These are phyloP conservation scores for Acrossocheilus wenchowensis DNA, from an alignment of 2,797 vertebrate species.

Conservation along the genomic window DNA sequence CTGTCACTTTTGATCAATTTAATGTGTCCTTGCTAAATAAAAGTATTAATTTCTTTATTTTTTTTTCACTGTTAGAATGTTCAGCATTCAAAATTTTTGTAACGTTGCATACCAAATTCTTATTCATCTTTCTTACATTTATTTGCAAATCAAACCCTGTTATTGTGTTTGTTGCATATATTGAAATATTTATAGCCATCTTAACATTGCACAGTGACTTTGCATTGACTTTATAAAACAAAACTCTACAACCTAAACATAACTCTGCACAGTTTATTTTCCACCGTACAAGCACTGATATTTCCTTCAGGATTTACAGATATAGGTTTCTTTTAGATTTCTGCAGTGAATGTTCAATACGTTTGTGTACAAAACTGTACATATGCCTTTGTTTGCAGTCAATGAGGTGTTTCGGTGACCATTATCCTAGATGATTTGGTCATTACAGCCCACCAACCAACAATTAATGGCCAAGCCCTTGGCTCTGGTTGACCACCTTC, in stretches of 20 bases:
- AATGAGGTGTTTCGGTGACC: constrained; percentile 59
- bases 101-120: not conserved
- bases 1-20: not conserved
- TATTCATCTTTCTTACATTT: not conserved
- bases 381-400: constrained; percentile 26
- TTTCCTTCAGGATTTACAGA: not conserved
- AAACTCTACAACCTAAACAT: not conserved
- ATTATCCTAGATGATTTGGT: constrained; percentile 72
- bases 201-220: not conserved
- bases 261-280: not conserved
- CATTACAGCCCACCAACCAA: constrained; percentile 56
- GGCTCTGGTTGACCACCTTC: constrained; percentile 33
- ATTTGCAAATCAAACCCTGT: not conserved
- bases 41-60: not conserved
- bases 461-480: constrained; percentile 48
- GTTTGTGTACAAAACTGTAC: not conserved
- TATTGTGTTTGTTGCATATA: not conserved
- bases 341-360: not conserved
- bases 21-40: not conserved
- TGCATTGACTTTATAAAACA: not conserved
- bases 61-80: not conserved
- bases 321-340: not conserved
- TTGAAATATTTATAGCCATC: not conserved
- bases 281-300: not conserved
- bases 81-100: no score